Conservation (phyloP, 1,140 invertebrate genomes). For the Drosophila subobscura region DNA sequence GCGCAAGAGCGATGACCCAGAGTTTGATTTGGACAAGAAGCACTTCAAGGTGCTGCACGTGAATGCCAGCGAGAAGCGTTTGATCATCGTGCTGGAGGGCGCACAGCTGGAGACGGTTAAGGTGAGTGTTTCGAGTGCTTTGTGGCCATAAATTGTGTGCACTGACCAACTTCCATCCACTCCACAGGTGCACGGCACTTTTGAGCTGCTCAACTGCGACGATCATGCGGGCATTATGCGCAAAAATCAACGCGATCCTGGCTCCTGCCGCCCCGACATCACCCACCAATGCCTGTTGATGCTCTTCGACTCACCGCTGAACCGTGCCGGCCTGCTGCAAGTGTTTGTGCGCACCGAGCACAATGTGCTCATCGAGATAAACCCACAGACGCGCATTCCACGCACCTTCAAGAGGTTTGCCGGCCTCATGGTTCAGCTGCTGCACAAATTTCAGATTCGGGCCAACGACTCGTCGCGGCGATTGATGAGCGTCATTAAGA, state of each 20-base stretch:
- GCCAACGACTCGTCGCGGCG: constrained; percentile 95
- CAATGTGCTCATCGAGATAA: constrained; percentile 99
- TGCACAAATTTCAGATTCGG: constrained; percentile 96
- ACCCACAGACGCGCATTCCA: constrained; percentile 99
- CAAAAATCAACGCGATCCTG: constrained; percentile 93
- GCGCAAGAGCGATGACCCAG: constrained; percentile 70
- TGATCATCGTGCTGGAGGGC: constrained; percentile 96
- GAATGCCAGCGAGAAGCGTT: constrained; percentile 90
- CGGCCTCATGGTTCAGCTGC: constrained; percentile 98
- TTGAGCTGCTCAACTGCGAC: constrained; percentile 97
- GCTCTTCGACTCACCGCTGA: constrained; percentile 98
- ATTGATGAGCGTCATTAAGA: constrained; percentile 98
- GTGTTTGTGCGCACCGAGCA: constrained; percentile 98
- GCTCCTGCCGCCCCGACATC: constrained; percentile 96
- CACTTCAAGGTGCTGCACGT: constrained; percentile 76
- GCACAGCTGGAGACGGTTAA: constrained; percentile 98
- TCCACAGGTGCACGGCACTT: constrained; percentile 91
- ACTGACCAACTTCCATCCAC: background rate
- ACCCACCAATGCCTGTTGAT: constrained; percentile 97
- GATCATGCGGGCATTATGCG: constrained; percentile 93
- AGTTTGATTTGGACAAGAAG: constrained; percentile 80
- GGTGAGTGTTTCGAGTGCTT: constrained; percentile 84
- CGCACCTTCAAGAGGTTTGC: constrained; percentile 99
- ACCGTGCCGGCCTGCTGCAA: constrained; percentile 93
- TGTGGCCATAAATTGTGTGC: too few species aligned